Percentiles rank a stretch among this genome's conserved stretches.
Conservation (phyloP, 2,113 vertebrate species). For the Chaetodon trifascialis region DNA sequence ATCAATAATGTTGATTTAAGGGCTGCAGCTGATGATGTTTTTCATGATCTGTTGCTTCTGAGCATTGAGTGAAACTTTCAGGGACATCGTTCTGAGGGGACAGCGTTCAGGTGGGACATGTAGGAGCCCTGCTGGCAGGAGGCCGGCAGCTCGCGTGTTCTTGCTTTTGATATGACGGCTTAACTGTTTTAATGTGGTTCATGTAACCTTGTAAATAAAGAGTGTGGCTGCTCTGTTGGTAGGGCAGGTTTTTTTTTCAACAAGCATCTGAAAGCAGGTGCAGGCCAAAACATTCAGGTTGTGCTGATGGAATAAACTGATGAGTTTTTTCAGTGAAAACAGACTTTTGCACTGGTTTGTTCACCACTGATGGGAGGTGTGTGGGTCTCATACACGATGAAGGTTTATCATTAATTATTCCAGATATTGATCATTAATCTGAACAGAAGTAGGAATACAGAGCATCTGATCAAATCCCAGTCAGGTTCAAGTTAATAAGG, state of each 20-base stretch:
- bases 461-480: no score
- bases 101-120: background rate
- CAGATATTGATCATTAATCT: no score
- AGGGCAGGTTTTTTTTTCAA: background rate
- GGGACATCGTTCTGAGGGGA: background rate
- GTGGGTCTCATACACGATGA: background rate
- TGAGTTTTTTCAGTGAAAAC: slow-evolving; percentile 6
- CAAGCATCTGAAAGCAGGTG: background rate
- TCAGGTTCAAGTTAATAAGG: no score
- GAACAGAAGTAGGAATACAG: no score
- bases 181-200: slow-evolving; percentile 2
- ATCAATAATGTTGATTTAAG: background rate
- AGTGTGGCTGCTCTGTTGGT: background rate
- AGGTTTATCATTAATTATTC: no score
- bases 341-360: slow-evolving; percentile 25
- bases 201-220: slow-evolving; percentile 39
- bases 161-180: slow-evolving; percentile 5
- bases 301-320: background rate
- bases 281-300: background rate
- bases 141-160: slow-evolving; percentile 5
- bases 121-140: background rate
- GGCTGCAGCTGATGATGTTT: background rate
- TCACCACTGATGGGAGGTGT: background rate
- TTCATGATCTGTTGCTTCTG: background rate
- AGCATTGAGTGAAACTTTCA: background rate